Percentiles rank a stretch among this genome's conserved stretches.
These are phyloP conservation scores for Tragelaphus oryx DNA, from an alignment of 2,797 vertebrate species.

Conservation along the genomic window DNA sequence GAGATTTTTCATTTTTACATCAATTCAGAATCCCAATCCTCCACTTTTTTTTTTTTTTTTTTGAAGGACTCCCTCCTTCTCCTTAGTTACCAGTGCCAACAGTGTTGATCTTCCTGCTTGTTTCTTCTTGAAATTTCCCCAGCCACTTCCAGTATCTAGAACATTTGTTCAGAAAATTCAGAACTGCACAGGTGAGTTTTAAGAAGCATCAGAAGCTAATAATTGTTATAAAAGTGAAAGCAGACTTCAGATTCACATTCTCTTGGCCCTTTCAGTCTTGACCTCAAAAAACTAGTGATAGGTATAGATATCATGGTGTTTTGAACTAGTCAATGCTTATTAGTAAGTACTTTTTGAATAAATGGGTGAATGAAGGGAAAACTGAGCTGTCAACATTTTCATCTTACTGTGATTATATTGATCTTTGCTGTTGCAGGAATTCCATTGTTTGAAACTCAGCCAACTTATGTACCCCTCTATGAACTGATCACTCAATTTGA, in stretches of 20 bases:
- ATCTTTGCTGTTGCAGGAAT: constrained; percentile 84
- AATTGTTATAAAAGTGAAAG: not conserved
- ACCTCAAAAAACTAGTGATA: not conserved
- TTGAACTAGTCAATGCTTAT: not conserved
- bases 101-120: constrained; percentile 98
- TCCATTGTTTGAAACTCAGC: constrained; percentile 89
- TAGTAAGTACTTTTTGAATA: constrained; percentile 5
- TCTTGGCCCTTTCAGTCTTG: not conserved
- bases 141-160: constrained; percentile 93
- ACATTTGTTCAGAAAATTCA: constrained; percentile 94
- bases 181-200: constrained; percentile 88
- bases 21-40: not conserved
- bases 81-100: constrained; percentile 95
- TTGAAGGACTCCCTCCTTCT: constrained; percentile 94
- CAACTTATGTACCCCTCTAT: constrained; percentile 89
- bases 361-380: not conserved
- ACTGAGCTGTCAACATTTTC: not conserved
- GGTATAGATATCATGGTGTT: not conserved
- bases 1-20: constrained; percentile 41
- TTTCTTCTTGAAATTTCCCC: constrained; percentile 97
- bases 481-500: constrained; percentile 95
- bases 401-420: not conserved
- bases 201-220: not conserved
- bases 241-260: constrained; percentile 23
- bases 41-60: not conserved